Evolutionary conservation across 2,113 vertebrate species (phyloP).

Genomic region (Melanostigma gelatinosum): DNA sequence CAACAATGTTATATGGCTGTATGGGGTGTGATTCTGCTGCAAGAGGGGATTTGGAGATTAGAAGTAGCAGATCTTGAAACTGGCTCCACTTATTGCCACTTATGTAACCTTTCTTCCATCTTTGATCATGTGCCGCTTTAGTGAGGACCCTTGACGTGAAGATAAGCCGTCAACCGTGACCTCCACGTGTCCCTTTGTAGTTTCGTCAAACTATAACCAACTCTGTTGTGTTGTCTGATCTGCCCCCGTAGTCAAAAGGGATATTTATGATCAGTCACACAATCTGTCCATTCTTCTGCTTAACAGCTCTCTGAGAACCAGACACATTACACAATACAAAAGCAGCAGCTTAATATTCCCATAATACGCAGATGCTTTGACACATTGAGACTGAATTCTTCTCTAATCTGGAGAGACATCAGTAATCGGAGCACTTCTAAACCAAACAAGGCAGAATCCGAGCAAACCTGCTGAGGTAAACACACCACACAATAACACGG

Average conservation of each 20-base stretch:
- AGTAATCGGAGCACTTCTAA: slow-evolving; percentile 22
- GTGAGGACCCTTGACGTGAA: slow-evolving; percentile 6
- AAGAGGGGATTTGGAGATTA: slow-evolving; percentile 55
- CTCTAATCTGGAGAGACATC: slow-evolving; percentile 42
- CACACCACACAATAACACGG: slow-evolving; percentile 41
- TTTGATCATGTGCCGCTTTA: slow-evolving; percentile 43
- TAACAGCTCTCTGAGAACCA: not conserved
- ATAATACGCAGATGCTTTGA: slow-evolving; percentile 22
- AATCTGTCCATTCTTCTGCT: slow-evolving; percentile 35
- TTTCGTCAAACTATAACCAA: slow-evolving; percentile 23
- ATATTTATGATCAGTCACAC: slow-evolving; percentile 31
- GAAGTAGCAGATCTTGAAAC: slow-evolving; percentile 32
- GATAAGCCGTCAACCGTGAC: not conserved
- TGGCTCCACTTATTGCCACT: slow-evolving; percentile 35
- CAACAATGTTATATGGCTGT: slow-evolving; percentile 19
- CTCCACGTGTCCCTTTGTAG: not conserved
- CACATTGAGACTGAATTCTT: slow-evolving; percentile 30
- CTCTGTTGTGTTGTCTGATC: slow-evolving; percentile 17
- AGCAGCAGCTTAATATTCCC: slow-evolving; percentile 16
- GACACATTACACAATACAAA: slow-evolving; percentile 7
- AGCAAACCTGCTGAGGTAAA: slow-evolving; percentile 40
- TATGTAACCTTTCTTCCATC: slow-evolving; percentile 50
- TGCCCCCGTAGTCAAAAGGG: not conserved
- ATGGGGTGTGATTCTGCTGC: slow-evolving; percentile 34
- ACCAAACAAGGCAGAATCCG: slow-evolving; percentile 48